Conservation (phyloP, 2,797 vertebrate species). For the Tarsius wallacei region DNA sequence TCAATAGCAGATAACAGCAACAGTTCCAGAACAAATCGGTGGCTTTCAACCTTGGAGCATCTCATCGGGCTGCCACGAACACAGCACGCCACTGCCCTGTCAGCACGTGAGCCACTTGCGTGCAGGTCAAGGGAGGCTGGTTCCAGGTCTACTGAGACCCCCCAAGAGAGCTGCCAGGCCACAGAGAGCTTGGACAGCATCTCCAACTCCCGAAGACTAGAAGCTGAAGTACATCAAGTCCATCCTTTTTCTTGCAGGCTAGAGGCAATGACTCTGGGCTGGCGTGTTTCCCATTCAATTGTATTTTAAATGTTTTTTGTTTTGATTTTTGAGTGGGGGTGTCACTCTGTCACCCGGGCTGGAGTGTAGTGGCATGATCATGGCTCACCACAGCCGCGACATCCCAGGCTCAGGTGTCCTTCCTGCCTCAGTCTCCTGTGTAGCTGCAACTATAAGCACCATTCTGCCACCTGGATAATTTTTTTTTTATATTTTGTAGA, state of each 20-base stretch:
- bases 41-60: conserved; percentile 3
- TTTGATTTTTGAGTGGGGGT: too few relatives aligned
- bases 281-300: not conserved
- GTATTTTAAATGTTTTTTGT: conserved; percentile 20
- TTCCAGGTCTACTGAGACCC: not conserved
- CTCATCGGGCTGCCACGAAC: conserved; percentile 64
- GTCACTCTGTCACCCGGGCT: too few relatives aligned
- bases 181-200: not conserved
- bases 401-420: too few relatives aligned
- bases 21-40: conserved; percentile 40
- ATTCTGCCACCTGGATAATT: too few relatives aligned
- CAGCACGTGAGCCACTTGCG: not conserved
- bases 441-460: too few relatives aligned
- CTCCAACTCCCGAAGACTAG: not conserved
- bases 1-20: conserved; percentile 58
- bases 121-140: too few relatives aligned
- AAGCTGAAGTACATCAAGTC: not conserved
- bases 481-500: too few relatives aligned
- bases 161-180: not conserved
- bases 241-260: conserved; percentile 4
- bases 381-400: too few relatives aligned
- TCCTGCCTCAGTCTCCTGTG: too few relatives aligned
- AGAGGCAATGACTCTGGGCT: not conserved
- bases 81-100: not conserved
- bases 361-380: too few relatives aligned